Conservation (phyloP, 2,113 vertebrate species). For the Chascanopsetta lugubris region DNA sequence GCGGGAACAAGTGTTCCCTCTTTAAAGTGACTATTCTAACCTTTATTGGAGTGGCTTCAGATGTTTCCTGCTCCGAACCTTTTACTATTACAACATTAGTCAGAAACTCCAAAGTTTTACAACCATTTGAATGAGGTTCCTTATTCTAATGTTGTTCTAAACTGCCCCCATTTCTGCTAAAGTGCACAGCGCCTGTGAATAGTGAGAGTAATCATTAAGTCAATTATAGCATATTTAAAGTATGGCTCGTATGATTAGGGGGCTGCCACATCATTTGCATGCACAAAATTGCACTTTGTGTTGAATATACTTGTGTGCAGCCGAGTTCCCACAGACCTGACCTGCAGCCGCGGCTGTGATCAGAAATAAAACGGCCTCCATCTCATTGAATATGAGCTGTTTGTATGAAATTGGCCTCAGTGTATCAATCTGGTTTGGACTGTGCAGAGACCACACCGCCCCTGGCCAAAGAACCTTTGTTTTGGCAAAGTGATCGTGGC, state of each 20-base stretch:
- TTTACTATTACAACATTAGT: not conserved
- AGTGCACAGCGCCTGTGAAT: conserved; percentile 9
- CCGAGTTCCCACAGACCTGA: conserved; percentile 13
- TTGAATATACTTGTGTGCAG: conserved; percentile 12
- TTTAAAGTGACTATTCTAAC: not conserved
- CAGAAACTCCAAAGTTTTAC: not conserved
- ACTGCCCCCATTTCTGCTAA: conserved; percentile 15
- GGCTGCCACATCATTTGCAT: conserved; percentile 12
- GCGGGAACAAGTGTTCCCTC: not conserved
- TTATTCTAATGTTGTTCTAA: conserved; percentile 2
- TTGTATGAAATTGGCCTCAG: conserved; percentile 29
- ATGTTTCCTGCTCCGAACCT: not conserved
- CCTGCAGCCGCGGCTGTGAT: conserved; percentile 34
- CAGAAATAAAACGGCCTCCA: conserved; percentile 30
- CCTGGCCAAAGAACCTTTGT: conserved; percentile 11
- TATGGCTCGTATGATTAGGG: conserved; percentile 25
- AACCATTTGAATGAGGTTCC: not conserved
- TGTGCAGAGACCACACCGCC: conserved; percentile 1
- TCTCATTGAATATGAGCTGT: conserved; percentile 24
- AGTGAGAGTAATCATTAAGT: conserved; percentile 22
- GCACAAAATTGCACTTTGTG: conserved; percentile 21
- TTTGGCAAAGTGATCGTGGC: conserved; percentile 33
- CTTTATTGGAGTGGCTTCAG: not conserved
- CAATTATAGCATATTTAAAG: conserved; percentile 21
- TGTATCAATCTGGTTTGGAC: conserved; percentile 27